phyloP scores from a whole-genome alignment of 1,140 invertebrate genomes.

The Eubasilissa regina region DNA sequence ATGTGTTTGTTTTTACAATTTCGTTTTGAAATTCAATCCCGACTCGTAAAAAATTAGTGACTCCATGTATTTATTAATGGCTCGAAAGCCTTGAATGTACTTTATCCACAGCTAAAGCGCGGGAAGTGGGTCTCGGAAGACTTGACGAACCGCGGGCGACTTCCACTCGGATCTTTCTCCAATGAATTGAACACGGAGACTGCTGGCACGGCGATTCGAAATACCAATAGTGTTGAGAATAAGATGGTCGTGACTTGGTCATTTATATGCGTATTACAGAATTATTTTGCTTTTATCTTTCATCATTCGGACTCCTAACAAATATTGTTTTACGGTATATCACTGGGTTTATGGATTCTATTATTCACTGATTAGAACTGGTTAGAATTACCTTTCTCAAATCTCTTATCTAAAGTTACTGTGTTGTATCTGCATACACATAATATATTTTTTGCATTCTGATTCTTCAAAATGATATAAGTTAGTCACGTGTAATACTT shows the following conservation, averaged over 20 bases:
- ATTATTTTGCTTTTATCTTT: neutral
- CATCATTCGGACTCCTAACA: no score
- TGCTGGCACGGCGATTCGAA: neutral
- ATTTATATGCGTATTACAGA: slow-evolving; percentile 12
- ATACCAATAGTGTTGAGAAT: slow-evolving; percentile 1
- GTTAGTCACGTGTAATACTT: no score
- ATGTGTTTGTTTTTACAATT: no score
- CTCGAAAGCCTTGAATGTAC: neutral
- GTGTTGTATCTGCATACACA: no score
- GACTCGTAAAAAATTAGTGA: no score
- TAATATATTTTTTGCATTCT: no score
- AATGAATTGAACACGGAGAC: neutral
- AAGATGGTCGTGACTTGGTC: neutral
- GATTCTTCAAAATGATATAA: no score
- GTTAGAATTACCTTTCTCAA: no score
- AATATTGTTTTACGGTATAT: no score
- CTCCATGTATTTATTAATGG: no score
- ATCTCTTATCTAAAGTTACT: no score
- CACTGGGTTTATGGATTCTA: neutral
- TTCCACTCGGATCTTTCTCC: neutral
- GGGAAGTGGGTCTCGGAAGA: neutral
- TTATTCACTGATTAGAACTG: neutral
- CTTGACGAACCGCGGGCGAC: neutral
- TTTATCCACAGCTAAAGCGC: neutral
- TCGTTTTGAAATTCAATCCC: no score